Percentiles rank a stretch among this genome's conserved stretches.
phyloP scores from a whole-genome alignment of 2,113 vertebrate genomes.

The Ceyx melanurus region DNA sequence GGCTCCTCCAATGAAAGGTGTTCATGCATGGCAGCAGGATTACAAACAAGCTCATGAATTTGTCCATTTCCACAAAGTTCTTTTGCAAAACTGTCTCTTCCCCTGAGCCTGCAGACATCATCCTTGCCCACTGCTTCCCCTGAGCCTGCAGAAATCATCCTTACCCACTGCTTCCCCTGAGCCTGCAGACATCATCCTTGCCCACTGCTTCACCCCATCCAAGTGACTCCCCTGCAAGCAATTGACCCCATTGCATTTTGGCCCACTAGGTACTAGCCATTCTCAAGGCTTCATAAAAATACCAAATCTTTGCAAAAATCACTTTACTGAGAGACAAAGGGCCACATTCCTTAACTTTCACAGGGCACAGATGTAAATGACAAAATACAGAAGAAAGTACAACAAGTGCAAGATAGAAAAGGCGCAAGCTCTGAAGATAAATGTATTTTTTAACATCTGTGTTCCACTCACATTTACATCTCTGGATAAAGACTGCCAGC shows the following conservation, averaged over 20 bases:
- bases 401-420: neutral
- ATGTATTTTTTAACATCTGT: neutral
- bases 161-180: neutral
- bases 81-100: neutral
- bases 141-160: neutral
- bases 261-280: no score
- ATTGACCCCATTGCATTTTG: rapidly evolving
- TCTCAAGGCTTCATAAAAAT: neutral
- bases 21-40: neutral
- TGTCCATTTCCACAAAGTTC: neutral
- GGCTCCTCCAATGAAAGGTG: neutral
- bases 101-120: neutral
- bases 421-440: neutral
- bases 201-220: neutral
- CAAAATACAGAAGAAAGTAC: neutral
- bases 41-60: neutral
- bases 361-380: rapidly evolving
- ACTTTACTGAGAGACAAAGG: neutral
- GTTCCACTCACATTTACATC: neutral
- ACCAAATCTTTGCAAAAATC: neutral
- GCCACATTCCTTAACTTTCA: neutral
- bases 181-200: neutral
- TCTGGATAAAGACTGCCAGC: neutral
- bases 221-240: rapidly evolving
- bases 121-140: neutral